Base-by-base conservation (phyloP, 1,140 invertebrate species). In the Phocides pigmalion region DNA sequence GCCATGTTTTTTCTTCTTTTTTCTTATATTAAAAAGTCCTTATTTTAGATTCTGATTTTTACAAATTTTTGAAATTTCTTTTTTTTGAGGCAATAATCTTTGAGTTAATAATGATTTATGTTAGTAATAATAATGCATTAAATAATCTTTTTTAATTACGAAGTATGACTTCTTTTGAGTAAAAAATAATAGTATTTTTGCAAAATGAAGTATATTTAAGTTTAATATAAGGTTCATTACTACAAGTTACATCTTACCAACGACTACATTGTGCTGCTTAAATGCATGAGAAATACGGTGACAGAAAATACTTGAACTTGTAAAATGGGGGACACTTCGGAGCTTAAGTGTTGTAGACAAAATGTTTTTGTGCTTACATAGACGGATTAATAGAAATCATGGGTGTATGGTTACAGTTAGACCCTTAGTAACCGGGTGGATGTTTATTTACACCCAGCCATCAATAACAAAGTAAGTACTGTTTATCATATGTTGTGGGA, bases 211-310 rank as follows among this genome's bases (percentile, higher is more conserved):
- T 39, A 14, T 41, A 14, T 41, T 41, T 41, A 51, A 47, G 44
- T n/a, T n/a, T n/a, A n/a, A n/a, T n/a, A n/a, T n/a, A n/a, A n/a
- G n/a, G n/a, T n/a, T n/a, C n/a, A n/a, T n/a, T n/a, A 32, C 44
- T 25, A 62, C 49, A 61, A 66, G 41, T 67, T 75, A 61, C 74
- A 64, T 56, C 70, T 68, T 49, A 54, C 53, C 54, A 47, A 28
- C 41, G 12, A 56, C 25, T 64, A 74, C 53, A 74, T 68, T 67
- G 62, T 66, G 65, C 73, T 66, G 82, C 79, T 81, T 82, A 72
- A 79, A 74, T 88, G 85, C 85, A 88, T 88, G 85, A 79, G 76
- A 70, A 54, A 62, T 73, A 62, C 72, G 84, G 84, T 88, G 85
- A 87, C 62, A 84, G 82, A 84, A 68, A 73, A 74, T 42, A 53